Base-by-base conservation (phyloP, 2,888 invertebrate species). In the Phalangium opilio region DNA sequence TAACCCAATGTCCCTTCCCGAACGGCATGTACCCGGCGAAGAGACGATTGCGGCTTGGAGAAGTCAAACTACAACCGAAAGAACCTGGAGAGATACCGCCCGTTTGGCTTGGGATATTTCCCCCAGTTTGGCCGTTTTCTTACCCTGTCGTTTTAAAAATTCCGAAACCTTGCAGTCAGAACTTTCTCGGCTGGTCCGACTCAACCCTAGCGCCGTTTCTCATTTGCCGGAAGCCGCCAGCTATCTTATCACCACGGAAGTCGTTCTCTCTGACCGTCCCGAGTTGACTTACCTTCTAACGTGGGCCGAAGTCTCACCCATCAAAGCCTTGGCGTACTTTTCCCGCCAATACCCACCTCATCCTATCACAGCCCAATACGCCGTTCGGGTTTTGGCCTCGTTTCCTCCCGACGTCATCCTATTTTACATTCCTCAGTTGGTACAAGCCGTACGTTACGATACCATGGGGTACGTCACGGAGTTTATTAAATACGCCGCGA, bases 401-500 rank as follows among this genome's bases (percentile, higher is more conserved):
- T 93, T 90, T 68, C 89, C 90, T 1, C 82, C 95, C 0, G 93
- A 96, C 62, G 83, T 86, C 2, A 81, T 93, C 10, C 69, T 93
- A 12, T 83, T 89, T 61, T 98, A 96, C 70, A 96, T 99, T 64
- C 98, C 98, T 34, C 98, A 99, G 66, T 71, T 99, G 47, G 89
- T 91, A 0, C 91, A 93, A 66, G 83, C 87, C 0, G 70, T 91
- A 21, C 73, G 91, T 27, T 87, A 90, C 64, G 90, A 91, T 63
- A 78, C 79, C 49, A 93, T 98, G 93, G 98, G 98, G n/a, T 98
- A 96, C 67, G 85, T 95, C 11, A 79, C 83, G 0, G 96, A 98
- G 66, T 81, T 96, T 63, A 93, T 99, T 41, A 86, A 93, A 64
- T 83, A 83, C 50, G 78, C 93, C 45, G 83, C 93, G 11, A 83